Conservation (phyloP, 2,113 vertebrate species). For the Nothobranchius furzeri region DNA sequence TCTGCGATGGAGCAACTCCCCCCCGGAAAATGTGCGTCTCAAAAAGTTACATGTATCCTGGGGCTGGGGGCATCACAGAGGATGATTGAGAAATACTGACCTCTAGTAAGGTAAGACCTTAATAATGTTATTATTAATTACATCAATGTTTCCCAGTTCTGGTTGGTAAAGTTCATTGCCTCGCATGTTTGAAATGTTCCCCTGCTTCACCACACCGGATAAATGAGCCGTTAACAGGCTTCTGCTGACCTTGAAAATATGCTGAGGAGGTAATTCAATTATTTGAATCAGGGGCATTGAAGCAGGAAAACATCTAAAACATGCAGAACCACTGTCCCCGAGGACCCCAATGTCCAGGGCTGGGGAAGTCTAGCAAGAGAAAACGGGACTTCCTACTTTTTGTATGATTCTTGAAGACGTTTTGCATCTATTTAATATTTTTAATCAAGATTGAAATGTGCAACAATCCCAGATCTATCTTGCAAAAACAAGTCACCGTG, state of each 20-base stretch:
- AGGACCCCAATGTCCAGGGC: neutral
- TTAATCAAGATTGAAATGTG: too few species aligned
- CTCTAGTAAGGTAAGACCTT: neutral
- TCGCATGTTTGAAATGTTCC: neutral
- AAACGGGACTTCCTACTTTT: too few species aligned
- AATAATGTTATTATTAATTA: neutral
- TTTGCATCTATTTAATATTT: too few species aligned
- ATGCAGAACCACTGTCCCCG: neutral
- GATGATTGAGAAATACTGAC: too few species aligned
- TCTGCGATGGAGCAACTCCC: too few species aligned
- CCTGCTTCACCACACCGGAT: neutral
- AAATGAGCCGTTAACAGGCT: neutral
- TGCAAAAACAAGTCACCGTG: too few species aligned
- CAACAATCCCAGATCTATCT: too few species aligned
- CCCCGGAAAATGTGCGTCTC: too few species aligned
- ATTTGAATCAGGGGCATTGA: neutral
- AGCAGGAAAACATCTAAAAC: neutral
- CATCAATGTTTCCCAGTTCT: neutral
- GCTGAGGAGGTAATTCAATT: neutral
- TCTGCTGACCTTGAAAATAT: slow-evolving; percentile 1
- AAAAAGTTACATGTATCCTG: too few species aligned
- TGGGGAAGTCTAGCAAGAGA: neutral
- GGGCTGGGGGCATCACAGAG: too few species aligned
- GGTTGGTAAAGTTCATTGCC: neutral
- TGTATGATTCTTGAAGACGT: too few species aligned